Evolutionary conservation across 2,797 vertebrate genomes (phyloP), one percentile per base, ranked within the genome.

Genomic region (Pangasius mekongensis): DNA sequence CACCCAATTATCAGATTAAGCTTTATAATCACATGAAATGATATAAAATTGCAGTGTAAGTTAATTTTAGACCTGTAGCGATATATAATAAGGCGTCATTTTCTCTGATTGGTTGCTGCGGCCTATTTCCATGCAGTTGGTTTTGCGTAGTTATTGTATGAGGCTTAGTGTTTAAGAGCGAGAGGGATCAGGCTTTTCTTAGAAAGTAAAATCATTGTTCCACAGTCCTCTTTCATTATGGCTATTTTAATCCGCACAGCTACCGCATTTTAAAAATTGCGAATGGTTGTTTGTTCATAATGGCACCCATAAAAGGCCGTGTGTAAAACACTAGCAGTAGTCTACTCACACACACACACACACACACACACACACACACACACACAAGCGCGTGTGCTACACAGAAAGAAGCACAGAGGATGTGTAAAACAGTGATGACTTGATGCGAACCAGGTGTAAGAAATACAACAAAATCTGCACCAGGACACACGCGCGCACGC

Each of bases 391-490:
- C 66, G 7, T 49, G 3, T 36, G 62, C 39, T 54, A 60, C 33
- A 58, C 33, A 77, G 47, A 49, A 54, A 77, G 30, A 49, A 60
- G 76, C 67, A 73, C 83, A 58, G 83, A 85, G 66, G 74, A 87
- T 81, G 76, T 90, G 83, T 90, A 85, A 85, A 80, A 87, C 86
- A 66, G 16, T 85, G 33, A 77, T 77, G 58, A 87, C 77, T 87
- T 86, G 62, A 87, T 78, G 58, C 54, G 52, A 83, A 83, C 36
- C 89, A 83, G 58, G 84, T 90, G 89, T 83, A 54, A 66, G 43
- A 83, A 84, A 83, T 47, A 69, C 20, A 90, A 84, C 24, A 71
- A 69, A 83, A 5, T 76, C 67, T 67, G 22, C 47, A 83, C 3
- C 54, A 20, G 54, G 14, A 69, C 56, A 81, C 62, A 78, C 27